These are phyloP conservation scores for Hyles lineata DNA, from an alignment of 2,888 invertebrate genomes.

Conservation along the genomic window DNA sequence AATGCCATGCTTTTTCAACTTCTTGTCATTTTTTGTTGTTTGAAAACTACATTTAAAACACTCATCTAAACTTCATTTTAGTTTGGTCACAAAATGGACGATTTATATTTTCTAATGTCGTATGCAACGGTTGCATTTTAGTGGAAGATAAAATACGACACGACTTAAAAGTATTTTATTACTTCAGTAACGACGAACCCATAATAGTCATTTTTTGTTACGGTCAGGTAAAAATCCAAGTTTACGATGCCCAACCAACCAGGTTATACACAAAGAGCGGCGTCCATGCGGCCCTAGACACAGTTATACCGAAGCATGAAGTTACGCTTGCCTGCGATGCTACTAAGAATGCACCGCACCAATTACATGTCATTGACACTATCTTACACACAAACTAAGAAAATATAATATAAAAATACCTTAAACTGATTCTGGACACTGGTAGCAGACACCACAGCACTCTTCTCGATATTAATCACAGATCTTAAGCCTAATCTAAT, in stretches of 20 bases:
- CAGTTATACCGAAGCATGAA: constrained; percentile 27
- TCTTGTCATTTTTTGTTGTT: too few species aligned
- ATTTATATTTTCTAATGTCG: too few species aligned
- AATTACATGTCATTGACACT: constrained; percentile 36
- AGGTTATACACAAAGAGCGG: neutral
- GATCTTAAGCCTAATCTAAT: constrained; percentile 72
- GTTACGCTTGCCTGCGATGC: constrained; percentile 27
- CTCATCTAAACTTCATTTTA: too few species aligned
- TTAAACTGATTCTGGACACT: constrained; percentile 68
- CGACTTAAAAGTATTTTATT: neutral
- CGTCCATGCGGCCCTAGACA: constrained; percentile 14
- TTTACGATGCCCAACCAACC: neutral
- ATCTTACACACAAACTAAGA: constrained; percentile 16
- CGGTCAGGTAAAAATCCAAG: constrained; percentile 5
- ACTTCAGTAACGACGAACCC: neutral
- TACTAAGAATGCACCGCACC: constrained; percentile 26
- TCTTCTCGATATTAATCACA: constrained; percentile 67
- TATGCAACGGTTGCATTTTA: too few species aligned
- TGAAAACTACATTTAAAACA: too few species aligned
- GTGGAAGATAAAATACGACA: too few species aligned
- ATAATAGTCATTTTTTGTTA: neutral
- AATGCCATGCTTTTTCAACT: too few species aligned
- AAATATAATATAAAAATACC: constrained; percentile 52
- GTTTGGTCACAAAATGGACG: too few species aligned
- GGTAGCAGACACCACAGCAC: constrained; percentile 61